A percentile compares a stretch with the other conserved stretches of the same genome.
Evolutionary conservation across 2,797 vertebrate genomes (phyloP).

Genomic region (Spea hammondii): DNA sequence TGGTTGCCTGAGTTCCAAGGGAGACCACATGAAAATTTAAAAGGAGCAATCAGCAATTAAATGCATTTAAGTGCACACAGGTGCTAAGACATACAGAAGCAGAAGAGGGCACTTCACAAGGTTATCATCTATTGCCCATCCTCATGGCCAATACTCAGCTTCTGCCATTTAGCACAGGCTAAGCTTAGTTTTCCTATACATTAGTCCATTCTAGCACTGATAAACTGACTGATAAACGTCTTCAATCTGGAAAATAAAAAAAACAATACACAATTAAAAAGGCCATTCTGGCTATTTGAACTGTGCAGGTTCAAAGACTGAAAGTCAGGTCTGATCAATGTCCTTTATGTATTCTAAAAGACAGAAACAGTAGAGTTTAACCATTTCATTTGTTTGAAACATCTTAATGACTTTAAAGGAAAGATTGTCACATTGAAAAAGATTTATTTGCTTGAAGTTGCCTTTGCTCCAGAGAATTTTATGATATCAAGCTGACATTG

Average conservation of each 20-base stretch:
- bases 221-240: too few species aligned
- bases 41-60: too few species aligned
- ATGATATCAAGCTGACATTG: slow-evolving; percentile 26
- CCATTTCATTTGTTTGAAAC: not conserved
- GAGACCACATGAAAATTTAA: too few species aligned
- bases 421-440: slow-evolving; percentile 1
- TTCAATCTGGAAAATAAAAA: not conserved
- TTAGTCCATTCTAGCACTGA: too few species aligned
- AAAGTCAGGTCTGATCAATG: slow-evolving; percentile 23
- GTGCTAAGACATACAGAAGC: too few species aligned
- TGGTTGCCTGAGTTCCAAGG: too few species aligned
- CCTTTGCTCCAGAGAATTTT: slow-evolving; percentile 24
- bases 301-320: not conserved
- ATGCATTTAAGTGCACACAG: too few species aligned
- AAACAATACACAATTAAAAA: slow-evolving; percentile 1
- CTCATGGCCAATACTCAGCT: too few species aligned
- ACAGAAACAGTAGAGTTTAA: not conserved
- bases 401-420: not conserved
- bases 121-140: too few species aligned
- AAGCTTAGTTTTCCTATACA: too few species aligned
- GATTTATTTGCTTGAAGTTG: slow-evolving; percentile 26
- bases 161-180: too few species aligned
- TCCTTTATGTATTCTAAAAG: not conserved
- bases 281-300: not conserved
- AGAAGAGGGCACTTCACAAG: too few species aligned